Evolutionary conservation across 2,113 vertebrate species (phyloP).

Genomic region (Heterochromis multidens): DNA sequence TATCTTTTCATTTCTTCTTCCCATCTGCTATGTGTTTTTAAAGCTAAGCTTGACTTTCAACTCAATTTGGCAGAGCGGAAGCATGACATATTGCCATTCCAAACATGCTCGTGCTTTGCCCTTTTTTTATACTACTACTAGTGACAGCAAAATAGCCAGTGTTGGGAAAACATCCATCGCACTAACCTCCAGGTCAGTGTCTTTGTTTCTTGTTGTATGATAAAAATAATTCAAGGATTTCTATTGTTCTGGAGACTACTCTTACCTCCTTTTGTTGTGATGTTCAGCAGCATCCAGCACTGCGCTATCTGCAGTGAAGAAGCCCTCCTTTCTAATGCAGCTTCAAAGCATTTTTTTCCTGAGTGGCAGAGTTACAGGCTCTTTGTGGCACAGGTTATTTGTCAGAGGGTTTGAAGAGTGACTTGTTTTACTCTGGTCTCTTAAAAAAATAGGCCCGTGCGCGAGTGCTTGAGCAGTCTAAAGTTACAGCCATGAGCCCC

Average conservation of each 20-base stretch:
- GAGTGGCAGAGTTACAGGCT: conserved; percentile 69
- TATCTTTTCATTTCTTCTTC: conserved; percentile 65
- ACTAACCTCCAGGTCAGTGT: background rate
- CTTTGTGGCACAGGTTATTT: conserved; percentile 79
- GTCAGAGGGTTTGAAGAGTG: conserved; percentile 75
- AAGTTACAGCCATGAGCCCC: conserved; percentile 70
- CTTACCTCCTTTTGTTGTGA: conserved; percentile 16
- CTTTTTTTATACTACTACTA: conserved; percentile 2
- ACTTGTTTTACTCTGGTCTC: conserved; percentile 73
- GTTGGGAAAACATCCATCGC: conserved; percentile 8
- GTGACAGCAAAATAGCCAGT: conserved; percentile 12
- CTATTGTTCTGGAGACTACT: conserved; percentile 1
- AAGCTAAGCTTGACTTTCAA: conserved; percentile 54
- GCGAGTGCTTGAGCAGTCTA: conserved; percentile 70
- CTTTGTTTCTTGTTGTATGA: background rate
- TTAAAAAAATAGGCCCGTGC: conserved; percentile 52
- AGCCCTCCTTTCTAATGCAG: conserved; percentile 52
- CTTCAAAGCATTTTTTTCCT: conserved; percentile 74
- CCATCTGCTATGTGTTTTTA: conserved; percentile 52
- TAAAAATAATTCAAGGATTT: conserved; percentile 24
- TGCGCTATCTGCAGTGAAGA: conserved; percentile 27
- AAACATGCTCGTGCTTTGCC: conserved; percentile 20
- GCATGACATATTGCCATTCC: conserved; percentile 56
- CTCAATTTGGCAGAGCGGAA: conserved; percentile 42
- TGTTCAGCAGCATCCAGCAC: conserved; percentile 1